A percentile compares a stretch with the other conserved stretches of the same genome.
phyloP scores from a whole-genome alignment of 2,797 vertebrate genomes.

The Scleropages formosus region DNA sequence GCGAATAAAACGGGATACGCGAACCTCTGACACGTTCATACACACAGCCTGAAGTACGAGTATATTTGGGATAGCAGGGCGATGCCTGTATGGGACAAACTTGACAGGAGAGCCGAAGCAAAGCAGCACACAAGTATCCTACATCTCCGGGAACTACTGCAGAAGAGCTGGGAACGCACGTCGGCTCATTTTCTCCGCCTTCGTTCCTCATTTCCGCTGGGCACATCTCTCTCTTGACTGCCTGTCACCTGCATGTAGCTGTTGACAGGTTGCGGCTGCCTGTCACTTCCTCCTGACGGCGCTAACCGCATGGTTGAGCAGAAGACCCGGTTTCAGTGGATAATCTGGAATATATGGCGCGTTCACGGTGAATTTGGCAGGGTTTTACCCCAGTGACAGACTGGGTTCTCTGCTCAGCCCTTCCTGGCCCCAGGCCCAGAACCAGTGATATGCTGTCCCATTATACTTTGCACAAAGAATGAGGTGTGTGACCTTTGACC shows the following conservation, averaged over 20 bases:
- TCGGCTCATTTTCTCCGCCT: too few relatives aligned
- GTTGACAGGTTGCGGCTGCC: not conserved
- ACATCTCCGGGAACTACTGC: too few relatives aligned
- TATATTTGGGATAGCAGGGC: too few relatives aligned
- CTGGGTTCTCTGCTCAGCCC: not conserved
- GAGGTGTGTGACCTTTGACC: slow-evolving; percentile 22
- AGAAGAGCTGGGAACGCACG: too few relatives aligned
- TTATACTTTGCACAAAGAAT: not conserved
- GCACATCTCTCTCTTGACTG: not conserved
- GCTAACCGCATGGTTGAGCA: too few relatives aligned
- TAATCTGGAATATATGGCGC: not conserved
- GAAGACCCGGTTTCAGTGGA: too few relatives aligned
- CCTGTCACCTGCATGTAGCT: not conserved
- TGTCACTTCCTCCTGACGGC: slow-evolving; percentile 11
- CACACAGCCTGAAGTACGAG: too few relatives aligned
- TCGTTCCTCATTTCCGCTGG: too few relatives aligned
- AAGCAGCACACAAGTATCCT: too few relatives aligned
- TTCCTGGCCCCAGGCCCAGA: slow-evolving; percentile 8
- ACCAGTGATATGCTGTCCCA: slow-evolving; percentile 3
- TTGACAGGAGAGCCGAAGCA: too few relatives aligned
- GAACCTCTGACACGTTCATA: too few relatives aligned
- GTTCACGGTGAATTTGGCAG: not conserved
- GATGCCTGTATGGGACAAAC: too few relatives aligned
- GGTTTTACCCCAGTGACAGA: not conserved
- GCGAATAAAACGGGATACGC: not conserved